Evolutionary conservation across 2,797 vertebrate species (phyloP), one percentile per base, ranked within the genome.

Genomic region (Myotis myotis): DNA sequence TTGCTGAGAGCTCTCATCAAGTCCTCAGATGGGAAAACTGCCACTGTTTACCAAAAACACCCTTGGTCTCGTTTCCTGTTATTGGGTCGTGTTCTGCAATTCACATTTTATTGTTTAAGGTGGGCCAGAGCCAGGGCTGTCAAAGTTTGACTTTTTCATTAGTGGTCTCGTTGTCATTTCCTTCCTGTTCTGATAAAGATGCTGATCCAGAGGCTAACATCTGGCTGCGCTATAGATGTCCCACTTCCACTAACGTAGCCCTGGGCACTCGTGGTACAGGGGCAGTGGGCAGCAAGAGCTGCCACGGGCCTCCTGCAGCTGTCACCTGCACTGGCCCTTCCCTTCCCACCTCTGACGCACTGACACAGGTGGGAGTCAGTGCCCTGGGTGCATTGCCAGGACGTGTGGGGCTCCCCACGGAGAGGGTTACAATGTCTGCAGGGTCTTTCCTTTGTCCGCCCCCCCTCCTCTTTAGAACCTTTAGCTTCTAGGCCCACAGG

Each of bases 171-270:
- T 91, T 91, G 84, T 89, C 68, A 38, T 89, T 66, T 57, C 5
- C 25, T 97, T 96, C 89, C 91, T 96, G 84, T 90, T 51, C 62
- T 81, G 72, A 86, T 74, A 57, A 90, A 93, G 62, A 80, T 47
- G 36, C 25, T 53, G 44, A 84, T 60, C 19, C 33, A 36, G 62
- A 87, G 25, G 12, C 71, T 36, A 81, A 64, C n/a, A 74, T 55
- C 71, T 91, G 47, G 13, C 70, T 76, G 41, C 33, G 44, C 28
- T 55, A 1, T 33, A 22, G 75, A 33, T 25, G 38, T 4, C 55
- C 71, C 60, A 0, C 3, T 28, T 90, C 8, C 11, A 2, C 13
- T 11, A 20, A 10, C 53, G 6, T 25, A 22, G 30, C 36, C 25
- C 20, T 79, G 68, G 53, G 28, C 11, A 47, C 22, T 20, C 3